These are phyloP conservation scores for Conus betulinus DNA, from an alignment of 1,140 invertebrate species.

Conservation along the genomic window DNA sequence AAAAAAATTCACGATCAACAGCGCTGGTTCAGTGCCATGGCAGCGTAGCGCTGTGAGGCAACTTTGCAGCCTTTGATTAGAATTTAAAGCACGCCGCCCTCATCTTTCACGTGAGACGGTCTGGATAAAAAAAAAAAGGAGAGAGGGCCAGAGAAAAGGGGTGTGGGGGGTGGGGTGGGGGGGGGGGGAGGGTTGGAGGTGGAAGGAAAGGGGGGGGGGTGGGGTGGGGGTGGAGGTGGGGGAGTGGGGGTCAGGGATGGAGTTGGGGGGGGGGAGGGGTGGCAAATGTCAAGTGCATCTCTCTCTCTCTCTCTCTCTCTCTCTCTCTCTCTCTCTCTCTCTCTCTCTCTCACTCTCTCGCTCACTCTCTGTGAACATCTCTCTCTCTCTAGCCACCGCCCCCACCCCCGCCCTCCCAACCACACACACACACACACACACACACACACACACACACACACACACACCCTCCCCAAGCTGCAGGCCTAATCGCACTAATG, in stretches of 20 bases:
- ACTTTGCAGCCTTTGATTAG: background rate
- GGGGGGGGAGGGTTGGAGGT: background rate
- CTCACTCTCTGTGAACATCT: background rate
- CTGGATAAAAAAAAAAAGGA: background rate
- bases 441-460: too few relatives aligned
- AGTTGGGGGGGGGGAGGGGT: background rate
- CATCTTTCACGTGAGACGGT: background rate
- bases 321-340: background rate
- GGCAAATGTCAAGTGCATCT: too few relatives aligned
- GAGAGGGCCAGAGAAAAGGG: background rate
- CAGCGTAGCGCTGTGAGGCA: background rate
- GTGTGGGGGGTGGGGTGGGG: background rate
- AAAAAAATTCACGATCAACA: too few relatives aligned
- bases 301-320: background rate
- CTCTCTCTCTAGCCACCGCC: background rate
- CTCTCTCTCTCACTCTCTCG: background rate
- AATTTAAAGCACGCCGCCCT: constrained; percentile 1
- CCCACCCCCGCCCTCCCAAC: background rate
- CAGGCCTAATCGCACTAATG: constrained; percentile 10
- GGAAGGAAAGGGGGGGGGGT: background rate
- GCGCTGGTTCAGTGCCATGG: too few relatives aligned
- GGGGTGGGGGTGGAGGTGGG: background rate
- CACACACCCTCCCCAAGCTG: background rate
- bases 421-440: background rate
- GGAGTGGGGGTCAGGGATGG: background rate